Evolutionary conservation across 2,888 invertebrate genomes (phyloP).

Genomic region (Diarsia dahlii): DNA sequence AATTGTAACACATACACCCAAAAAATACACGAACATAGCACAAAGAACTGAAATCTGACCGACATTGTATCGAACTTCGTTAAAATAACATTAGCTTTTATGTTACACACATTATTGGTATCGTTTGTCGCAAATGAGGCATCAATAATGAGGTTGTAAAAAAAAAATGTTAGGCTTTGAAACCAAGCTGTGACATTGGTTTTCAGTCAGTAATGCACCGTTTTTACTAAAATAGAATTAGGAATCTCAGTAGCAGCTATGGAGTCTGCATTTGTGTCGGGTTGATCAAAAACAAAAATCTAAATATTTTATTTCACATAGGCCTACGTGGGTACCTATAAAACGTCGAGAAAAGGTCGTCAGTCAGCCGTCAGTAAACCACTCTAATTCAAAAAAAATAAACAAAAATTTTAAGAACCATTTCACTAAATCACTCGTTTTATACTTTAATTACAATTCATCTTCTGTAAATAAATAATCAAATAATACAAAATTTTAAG

Average conservation of each 20-base stretch:
- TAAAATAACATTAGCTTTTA: slow-evolving; percentile 28
- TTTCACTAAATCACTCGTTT: not conserved
- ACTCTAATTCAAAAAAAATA: not conserved
- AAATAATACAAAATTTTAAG: too few species aligned
- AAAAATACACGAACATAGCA: slow-evolving; percentile 9
- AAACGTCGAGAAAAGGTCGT: too few species aligned
- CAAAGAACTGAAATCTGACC: not conserved
- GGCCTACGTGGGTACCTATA: too few species aligned
- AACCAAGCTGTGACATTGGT: not conserved
- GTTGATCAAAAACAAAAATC: not conserved
- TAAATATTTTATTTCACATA: too few species aligned
- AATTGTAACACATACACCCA: slow-evolving; percentile 6
- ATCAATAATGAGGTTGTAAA: slow-evolving; percentile 17
- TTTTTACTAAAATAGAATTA: not conserved
- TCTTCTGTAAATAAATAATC: too few species aligned
- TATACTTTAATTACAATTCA: not conserved
- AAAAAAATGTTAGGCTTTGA: not conserved
- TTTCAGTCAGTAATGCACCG: not conserved
- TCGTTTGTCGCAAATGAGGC: slow-evolving; percentile 26
- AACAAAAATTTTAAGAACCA: not conserved
- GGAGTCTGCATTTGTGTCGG: not conserved
- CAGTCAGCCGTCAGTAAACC: too few species aligned
- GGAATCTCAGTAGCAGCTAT: not conserved
- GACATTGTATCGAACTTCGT: not conserved
- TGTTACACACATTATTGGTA: not conserved